Evolutionary conservation across 2,797 vertebrate genomes (phyloP).

Genomic region (Steatocranus sp.): DNA sequence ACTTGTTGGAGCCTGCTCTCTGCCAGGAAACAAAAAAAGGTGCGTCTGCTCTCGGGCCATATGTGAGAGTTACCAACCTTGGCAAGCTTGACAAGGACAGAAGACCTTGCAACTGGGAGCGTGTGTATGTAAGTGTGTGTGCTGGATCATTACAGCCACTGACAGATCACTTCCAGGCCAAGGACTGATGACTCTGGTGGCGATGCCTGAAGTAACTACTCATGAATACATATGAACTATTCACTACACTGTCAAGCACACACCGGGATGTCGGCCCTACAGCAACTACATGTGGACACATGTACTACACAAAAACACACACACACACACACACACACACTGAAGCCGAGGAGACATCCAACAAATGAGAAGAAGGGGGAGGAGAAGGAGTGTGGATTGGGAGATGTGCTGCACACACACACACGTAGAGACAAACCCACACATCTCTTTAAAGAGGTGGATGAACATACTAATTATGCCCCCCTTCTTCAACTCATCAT

Average conservation of each 20-base stretch:
- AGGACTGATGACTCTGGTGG: conserved; percentile 38
- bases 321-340: neutral
- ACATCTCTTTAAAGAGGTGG: conserved; percentile 29
- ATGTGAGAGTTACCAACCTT: neutral
- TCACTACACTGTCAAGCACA: neutral
- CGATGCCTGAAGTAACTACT: conserved; percentile 19
- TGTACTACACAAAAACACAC: neutral
- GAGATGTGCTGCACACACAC: neutral
- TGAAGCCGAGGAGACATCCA: neutral
- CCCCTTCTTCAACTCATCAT: conserved; percentile 42
- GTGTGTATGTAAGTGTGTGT: neutral
- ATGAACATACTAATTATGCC: conserved; percentile 59
- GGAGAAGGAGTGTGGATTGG: neutral
- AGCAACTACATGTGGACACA: neutral
- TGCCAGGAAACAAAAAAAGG: neutral
- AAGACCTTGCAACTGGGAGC: neutral
- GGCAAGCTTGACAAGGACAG: conserved; percentile 32
- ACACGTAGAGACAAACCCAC: neutral
- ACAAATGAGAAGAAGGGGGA: conserved; percentile 15
- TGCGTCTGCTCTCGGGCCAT: neutral
- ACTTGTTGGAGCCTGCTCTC: neutral
- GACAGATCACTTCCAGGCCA: conserved; percentile 39
- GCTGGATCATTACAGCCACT: conserved; percentile 28
- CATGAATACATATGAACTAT: conserved; percentile 48
- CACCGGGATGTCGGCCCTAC: neutral